Conservation (phyloP, 2,113 vertebrate species). For the Sander lucioperca region DNA sequence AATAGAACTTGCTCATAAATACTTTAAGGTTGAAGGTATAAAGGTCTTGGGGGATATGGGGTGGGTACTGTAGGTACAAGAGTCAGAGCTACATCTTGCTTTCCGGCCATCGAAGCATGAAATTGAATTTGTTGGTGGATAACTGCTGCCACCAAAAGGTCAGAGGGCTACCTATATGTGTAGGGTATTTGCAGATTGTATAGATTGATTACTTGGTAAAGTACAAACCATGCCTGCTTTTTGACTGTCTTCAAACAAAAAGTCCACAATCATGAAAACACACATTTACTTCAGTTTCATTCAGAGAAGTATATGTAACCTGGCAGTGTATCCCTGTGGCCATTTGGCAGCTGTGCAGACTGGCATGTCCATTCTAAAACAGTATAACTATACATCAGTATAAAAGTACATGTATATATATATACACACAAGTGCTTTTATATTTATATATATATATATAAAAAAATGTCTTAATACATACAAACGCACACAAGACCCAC, state of each 20-base stretch:
- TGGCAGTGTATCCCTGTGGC: conserved; percentile 19
- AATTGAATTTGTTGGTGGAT: conserved; percentile 73
- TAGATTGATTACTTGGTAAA: not conserved
- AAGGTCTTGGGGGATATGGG: conserved; percentile 28
- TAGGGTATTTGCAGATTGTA: conserved; percentile 22
- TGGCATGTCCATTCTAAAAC: not conserved
- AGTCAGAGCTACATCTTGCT: conserved; percentile 52
- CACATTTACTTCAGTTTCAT: not conserved
- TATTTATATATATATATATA: too few species aligned
- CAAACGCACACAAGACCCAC: not conserved
- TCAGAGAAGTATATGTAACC: conserved; percentile 15
- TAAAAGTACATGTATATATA: not conserved
- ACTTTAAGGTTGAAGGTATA: conserved; percentile 31
- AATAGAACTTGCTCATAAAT: not conserved
- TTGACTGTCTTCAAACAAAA: not conserved
- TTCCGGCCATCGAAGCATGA: conserved; percentile 54
- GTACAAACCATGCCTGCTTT: not conserved
- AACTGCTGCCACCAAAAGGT: conserved; percentile 79
- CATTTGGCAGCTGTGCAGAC: not conserved
- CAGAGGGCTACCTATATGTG: conserved; percentile 18
- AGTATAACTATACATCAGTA: not conserved
- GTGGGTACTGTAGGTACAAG: conserved; percentile 29
- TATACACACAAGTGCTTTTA: not conserved
- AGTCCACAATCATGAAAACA: conserved; percentile 3
- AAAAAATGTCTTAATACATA: not conserved